Evolutionary conservation across 2,888 invertebrate species (phyloP).

Genomic region (Anoncus sp.): DNA sequence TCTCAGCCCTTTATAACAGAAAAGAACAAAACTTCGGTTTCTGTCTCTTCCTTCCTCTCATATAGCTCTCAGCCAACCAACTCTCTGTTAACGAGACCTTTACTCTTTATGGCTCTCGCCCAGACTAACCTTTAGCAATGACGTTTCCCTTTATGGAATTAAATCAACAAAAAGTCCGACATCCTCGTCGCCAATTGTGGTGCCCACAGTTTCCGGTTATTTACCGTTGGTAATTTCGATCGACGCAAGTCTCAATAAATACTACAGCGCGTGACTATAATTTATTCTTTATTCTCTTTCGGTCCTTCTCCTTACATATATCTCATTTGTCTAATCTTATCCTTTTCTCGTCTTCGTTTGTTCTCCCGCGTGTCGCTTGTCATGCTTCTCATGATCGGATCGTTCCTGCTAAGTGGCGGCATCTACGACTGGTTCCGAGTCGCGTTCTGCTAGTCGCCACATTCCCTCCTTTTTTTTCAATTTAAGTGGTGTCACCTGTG

Average conservation of each 20-base stretch:
- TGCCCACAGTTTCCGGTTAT: not conserved
- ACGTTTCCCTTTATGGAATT: not conserved
- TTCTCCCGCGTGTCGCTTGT: not conserved
- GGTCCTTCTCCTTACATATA: no score
- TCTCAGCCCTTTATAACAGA: slow-evolving; percentile 2
- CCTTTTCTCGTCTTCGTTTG: not conserved
- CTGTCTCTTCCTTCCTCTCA: slow-evolving; percentile 4
- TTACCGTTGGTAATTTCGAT: no score
- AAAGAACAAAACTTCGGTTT: slow-evolving; percentile 5
- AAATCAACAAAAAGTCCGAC: not conserved
- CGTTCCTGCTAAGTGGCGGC: not conserved
- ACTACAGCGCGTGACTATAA: no score
- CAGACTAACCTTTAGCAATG: not conserved
- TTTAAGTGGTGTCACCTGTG: slow-evolving; percentile 12
- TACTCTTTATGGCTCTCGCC: no score
- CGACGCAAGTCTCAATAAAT: no score
- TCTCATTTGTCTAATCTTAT: no score
- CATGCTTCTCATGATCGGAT: not conserved
- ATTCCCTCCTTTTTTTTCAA: slow-evolving; percentile 8
- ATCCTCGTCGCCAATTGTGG: slow-evolving; percentile 15
- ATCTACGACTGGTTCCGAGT: slow-evolving; percentile 3
- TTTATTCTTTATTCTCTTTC: no score
- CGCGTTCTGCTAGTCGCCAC: no score
- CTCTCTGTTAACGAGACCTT: no score
- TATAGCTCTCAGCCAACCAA: not conserved